Base-by-base conservation (phyloP, 2,797 vertebrate genomes). In the Cercopithecus hamlyni region DNA sequence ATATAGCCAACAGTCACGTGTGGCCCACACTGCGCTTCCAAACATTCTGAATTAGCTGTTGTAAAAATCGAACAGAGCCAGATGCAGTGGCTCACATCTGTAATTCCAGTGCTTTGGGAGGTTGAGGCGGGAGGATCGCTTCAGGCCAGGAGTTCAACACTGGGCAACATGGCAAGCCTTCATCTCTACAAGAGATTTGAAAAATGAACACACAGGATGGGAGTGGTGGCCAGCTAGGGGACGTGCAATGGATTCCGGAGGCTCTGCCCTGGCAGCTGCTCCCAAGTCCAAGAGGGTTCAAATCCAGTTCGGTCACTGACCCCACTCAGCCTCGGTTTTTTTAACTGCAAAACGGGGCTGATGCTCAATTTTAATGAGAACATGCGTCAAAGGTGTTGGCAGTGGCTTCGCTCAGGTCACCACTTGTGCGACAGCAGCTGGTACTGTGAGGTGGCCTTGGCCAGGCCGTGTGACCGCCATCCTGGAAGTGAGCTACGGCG, bases 301-400 rank as follows among this genome's bases (percentile, higher is more conserved):
- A 6, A 33, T 6, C 50, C 50, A 7, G 14, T 24, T 36, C 43
- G 64, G 81, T 10, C 1, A 30, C 36, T 2, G 4, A 36, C 64
- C 22, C 33, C 55, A 36, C 55, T 20, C 10, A 24, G 52, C 52
- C 45, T 57, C 24, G 2, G 72, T 26, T 45, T 45, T 36, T 67
- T 79, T 39, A 10, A 20, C 41, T 27, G 20, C 8, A 19, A n/a
- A 33, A 22, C 9, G 15, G 17, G 64, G 70, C 64, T 17, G n/a
- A 4, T 24, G 12, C 14, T 50, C 7, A 20, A 72, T 0, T 11
- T 30, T 11, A 24, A 30, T 4, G 48, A 67, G 39, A 57, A 50
- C 30, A 7, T 0, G 0, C 0, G 24, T 17, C 55, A 41, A n/a
- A 27, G 39, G 30, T 77, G 41, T 41, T n/a, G 73, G 27, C 27